Conservation (phyloP, 2,113 vertebrate genomes). For the Apodemus sylvaticus region DNA sequence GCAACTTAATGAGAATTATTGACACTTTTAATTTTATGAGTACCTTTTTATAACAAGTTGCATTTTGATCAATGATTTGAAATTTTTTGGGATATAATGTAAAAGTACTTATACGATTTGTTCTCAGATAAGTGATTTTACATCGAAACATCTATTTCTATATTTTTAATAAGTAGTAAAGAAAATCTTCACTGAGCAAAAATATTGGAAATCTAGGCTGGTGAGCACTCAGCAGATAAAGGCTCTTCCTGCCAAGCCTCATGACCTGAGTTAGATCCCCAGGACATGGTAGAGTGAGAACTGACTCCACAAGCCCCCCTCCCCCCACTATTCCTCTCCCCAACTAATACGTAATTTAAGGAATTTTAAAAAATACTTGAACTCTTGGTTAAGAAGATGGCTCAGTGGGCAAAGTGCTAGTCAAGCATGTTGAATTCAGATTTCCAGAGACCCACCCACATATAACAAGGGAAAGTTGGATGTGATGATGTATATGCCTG, state of each 20-base stretch:
- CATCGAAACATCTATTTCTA: not conserved
- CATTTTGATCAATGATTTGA: slow-evolving; percentile 33
- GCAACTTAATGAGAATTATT: not conserved
- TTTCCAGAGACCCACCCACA: not conserved
- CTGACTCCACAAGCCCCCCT: not conserved
- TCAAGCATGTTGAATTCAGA: not conserved
- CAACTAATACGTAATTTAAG: not conserved
- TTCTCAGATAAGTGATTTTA: not conserved
- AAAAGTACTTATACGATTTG: not conserved
- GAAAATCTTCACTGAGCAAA: not conserved
- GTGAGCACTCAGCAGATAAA: not conserved
- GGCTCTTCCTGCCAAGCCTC: not conserved
- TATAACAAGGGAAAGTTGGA: not conserved
- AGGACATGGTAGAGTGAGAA: not conserved
- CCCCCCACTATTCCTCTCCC: not conserved
- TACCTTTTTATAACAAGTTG: not conserved
- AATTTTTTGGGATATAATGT: slow-evolving; percentile 1
- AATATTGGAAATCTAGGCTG: not conserved
- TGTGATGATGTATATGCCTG: not conserved
- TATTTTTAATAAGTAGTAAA: not conserved
- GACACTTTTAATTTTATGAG: not conserved
- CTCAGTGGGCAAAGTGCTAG: not conserved
- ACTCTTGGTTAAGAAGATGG: not conserved
- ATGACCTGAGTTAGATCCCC: not conserved
- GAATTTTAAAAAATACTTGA: not conserved